A percentile compares a stretch with the other conserved stretches of the same genome.
These are phyloP conservation scores for Resseliella maxima DNA, from an alignment of 2,888 invertebrate species.

Conservation along the genomic window DNA sequence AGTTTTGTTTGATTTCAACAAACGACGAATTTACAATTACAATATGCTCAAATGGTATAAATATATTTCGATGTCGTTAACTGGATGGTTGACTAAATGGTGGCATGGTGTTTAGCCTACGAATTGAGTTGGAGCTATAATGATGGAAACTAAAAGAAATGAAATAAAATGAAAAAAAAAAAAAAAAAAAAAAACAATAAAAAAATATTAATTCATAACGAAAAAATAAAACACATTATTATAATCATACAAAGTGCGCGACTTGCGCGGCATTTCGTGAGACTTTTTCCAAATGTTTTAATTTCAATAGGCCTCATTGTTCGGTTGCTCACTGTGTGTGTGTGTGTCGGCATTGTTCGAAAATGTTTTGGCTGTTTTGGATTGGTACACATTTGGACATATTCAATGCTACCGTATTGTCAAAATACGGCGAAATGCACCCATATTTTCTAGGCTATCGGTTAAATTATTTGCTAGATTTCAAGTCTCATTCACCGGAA, in stretches of 20 bases:
- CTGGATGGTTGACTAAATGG: background rate
- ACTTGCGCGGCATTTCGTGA: slow-evolving; percentile 12
- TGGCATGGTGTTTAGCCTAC: background rate
- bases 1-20: background rate
- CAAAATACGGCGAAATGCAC: background rate
- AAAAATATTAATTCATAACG: slow-evolving; percentile 19
- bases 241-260: background rate
- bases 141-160: no score
- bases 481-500: slow-evolving; percentile 1
- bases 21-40: slow-evolving; percentile 4
- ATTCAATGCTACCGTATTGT: slow-evolving; percentile 11
- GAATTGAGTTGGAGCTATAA: background rate
- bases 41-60: background rate
- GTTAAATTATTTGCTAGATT: background rate
- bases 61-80: background rate
- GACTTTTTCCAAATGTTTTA: slow-evolving; percentile 38
- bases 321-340: background rate
- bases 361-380: background rate
- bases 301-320: slow-evolving; percentile 2
- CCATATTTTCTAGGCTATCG: background rate
- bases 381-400: background rate
- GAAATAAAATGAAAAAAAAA: no score
- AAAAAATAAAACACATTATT: background rate
- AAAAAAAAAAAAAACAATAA: no score
- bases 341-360: background rate